Conservation (phyloP, 2,888 invertebrate genomes). For the Apomyelois bistriatella region DNA sequence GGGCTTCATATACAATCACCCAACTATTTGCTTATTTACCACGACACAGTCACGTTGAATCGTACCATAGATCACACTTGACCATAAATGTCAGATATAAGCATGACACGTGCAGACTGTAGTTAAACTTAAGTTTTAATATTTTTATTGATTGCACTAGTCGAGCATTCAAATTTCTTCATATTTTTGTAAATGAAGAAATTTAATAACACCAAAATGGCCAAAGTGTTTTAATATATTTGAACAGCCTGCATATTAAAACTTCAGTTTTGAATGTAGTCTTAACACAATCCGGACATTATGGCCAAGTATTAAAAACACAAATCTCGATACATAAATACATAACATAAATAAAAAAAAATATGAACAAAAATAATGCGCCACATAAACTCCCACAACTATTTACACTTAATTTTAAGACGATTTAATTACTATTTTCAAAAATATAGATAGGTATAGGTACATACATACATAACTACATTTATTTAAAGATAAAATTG, state of each 20-base stretch:
- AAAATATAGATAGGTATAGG: conserved; percentile 76
- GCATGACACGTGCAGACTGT: neutral
- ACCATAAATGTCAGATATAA: conserved; percentile 38
- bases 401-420: conserved; percentile 73
- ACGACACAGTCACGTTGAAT: conserved; percentile 73
- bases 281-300: conserved; percentile 25
- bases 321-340: conserved; percentile 67
- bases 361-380: conserved; percentile 69
- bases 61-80: conserved; percentile 45
- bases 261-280: conserved; percentile 14
- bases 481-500: conserved; percentile 64
- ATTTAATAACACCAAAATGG: neutral
- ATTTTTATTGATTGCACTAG: conserved; percentile 4
- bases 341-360: conserved; percentile 67
- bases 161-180: neutral
- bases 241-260: neutral
- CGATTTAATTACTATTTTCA: conserved; percentile 67
- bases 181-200: neutral
- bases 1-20: conserved; percentile 78
- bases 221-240: neutral
- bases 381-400: conserved; percentile 76
- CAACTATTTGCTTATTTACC: conserved; percentile 78
- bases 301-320: conserved; percentile 49
- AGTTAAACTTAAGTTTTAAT: conserved; percentile 2
- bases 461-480: conserved; percentile 75